phyloP scores from a whole-genome alignment of 2,888 invertebrate genomes.

The Euzetes globulus region DNA sequence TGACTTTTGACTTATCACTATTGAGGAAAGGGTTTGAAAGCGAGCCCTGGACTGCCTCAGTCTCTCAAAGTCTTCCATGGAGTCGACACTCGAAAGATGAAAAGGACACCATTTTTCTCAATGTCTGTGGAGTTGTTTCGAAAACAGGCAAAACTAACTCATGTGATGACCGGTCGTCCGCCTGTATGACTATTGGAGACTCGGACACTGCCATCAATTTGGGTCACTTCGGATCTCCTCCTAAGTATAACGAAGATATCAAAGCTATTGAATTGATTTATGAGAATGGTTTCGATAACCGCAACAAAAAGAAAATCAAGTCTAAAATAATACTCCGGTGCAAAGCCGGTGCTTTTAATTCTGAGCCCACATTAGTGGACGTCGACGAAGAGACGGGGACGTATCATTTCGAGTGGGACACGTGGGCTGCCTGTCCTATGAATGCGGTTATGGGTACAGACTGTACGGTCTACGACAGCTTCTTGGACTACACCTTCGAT shows the following conservation, averaged over 20 bases:
- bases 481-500: conserved; percentile 45
- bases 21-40: background rate
- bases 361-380: conserved; percentile 38
- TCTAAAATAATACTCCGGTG: conserved; percentile 38
- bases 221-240: conserved; percentile 38
- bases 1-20: background rate
- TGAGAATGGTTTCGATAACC: conserved; percentile 35
- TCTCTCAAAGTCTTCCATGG: background rate
- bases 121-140: conserved; percentile 39
- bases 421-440: conserved; percentile 46
- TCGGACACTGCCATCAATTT: conserved; percentile 30
- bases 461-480: conserved; percentile 40
- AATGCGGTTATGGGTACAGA: conserved; percentile 37
- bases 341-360: conserved; percentile 35
- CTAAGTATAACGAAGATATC: conserved; percentile 35
- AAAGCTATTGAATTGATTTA: conserved; percentile 37
- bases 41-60: background rate
- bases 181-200: conserved; percentile 34
- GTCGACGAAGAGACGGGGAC: conserved; percentile 43
- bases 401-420: conserved; percentile 47
- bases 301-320: conserved; percentile 24
- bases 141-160: conserved; percentile 23
- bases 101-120: conserved; percentile 36
- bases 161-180: conserved; percentile 37
- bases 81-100: background rate